A percentile compares a stretch with the other conserved stretches of the same genome.
Conservation (phyloP, 2,113 vertebrate species). For the Tautogolabrus adspersus region DNA sequence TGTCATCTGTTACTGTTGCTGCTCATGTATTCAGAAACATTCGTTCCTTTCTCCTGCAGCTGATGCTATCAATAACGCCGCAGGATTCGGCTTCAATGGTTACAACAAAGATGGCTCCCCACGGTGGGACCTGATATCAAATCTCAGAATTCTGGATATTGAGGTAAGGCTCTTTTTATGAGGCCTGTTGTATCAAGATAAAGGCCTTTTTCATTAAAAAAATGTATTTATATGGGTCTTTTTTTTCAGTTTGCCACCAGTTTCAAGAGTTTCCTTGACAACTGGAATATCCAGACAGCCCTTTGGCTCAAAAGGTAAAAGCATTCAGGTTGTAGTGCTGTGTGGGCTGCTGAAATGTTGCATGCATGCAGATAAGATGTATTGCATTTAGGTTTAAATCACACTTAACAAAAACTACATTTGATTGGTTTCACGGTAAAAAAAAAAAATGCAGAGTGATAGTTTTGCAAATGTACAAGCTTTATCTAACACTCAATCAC, state of each 20-base stretch:
- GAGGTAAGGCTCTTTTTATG: constrained; percentile 84
- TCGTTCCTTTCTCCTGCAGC: constrained; percentile 81
- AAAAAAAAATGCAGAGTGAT: not conserved
- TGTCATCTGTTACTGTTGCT: not conserved
- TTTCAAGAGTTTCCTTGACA: constrained; percentile 99
- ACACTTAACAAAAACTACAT: not conserved
- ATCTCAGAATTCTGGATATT: constrained; percentile 94
- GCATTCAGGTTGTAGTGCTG: not conserved
- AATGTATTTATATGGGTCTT: constrained; percentile 25
- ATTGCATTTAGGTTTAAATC: not conserved
- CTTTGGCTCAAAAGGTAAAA: constrained; percentile 98
- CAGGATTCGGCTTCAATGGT: constrained; percentile 97
- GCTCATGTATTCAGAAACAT: constrained; percentile 19
- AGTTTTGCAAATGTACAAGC: not conserved
- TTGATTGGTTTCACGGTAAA: not conserved
- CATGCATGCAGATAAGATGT: not conserved
- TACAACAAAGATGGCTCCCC: constrained; percentile 91
- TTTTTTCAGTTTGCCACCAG: constrained; percentile 93
- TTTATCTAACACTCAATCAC: too few species aligned
- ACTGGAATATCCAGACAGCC: constrained; percentile 99
- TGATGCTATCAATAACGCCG: constrained; percentile 98
- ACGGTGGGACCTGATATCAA: constrained; percentile 94
- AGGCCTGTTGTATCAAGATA: not conserved
- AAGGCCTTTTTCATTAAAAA: not conserved
- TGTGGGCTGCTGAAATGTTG: not conserved